A percentile compares a stretch with the other conserved stretches of the same genome.
Evolutionary conservation across 2,113 vertebrate genomes (phyloP).

Genomic region (Solenodon paradoxus): DNA sequence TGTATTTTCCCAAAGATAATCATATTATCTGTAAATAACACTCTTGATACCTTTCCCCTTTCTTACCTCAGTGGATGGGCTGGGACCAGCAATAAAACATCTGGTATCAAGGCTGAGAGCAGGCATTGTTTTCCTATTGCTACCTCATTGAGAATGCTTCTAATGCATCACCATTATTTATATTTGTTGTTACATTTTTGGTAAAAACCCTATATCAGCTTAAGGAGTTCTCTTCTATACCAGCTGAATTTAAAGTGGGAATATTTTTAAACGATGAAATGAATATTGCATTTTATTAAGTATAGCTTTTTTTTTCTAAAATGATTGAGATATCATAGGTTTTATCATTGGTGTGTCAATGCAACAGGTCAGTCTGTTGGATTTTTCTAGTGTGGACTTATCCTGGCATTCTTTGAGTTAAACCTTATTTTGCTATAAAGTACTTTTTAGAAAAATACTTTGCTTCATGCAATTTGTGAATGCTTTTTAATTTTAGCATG

Average conservation of each 20-base stretch:
- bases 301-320: conserved; percentile 35
- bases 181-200: background rate
- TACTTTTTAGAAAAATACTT: conserved; percentile 21
- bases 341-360: conserved; percentile 29
- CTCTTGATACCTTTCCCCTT: background rate
- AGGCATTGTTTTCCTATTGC: background rate
- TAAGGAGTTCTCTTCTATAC: background rate
- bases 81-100: background rate
- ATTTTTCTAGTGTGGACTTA: conserved; percentile 3
- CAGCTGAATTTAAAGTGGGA: conserved; percentile 22
- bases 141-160: background rate
- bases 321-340: background rate
- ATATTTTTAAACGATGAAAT: conserved; percentile 34
- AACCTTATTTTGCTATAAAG: background rate
- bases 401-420: background rate
- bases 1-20: background rate
- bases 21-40: conserved; percentile 3
- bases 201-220: background rate
- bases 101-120: background rate
- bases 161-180: conserved; percentile 13
- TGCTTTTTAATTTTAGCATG: conserved; percentile 14
- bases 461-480: background rate
- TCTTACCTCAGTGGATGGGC: background rate
- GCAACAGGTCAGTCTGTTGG: background rate
- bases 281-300: conserved; percentile 19